These are phyloP conservation scores for Emydocephalus ijimae DNA, from an alignment of 2,113 vertebrate species.

Conservation along the genomic window DNA sequence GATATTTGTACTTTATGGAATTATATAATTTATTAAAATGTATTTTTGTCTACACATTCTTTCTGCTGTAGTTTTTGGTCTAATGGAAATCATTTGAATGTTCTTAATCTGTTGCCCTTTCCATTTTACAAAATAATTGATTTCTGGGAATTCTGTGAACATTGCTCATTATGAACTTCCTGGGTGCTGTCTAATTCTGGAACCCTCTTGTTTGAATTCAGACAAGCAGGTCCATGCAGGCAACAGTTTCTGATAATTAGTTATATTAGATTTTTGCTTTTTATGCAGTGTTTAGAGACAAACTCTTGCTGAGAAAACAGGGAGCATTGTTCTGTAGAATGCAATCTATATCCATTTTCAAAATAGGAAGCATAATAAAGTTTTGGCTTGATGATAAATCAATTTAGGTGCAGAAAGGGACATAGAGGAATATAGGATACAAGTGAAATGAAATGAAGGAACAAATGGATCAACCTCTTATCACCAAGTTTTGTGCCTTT, in stretches of 20 bases:
- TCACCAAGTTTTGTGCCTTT: background rate
- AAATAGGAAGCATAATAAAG: background rate
- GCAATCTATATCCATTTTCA: background rate
- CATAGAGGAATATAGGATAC: background rate
- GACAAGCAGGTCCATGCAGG: background rate
- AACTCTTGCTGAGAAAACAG: background rate
- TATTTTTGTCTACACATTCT: slow-evolving; percentile 43
- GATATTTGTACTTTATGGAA: slow-evolving; percentile 56
- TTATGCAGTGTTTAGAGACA: background rate
- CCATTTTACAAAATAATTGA: background rate
- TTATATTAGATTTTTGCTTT: background rate
- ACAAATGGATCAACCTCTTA: background rate
- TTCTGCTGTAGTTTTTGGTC: background rate
- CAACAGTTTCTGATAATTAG: background rate
- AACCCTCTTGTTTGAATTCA: background rate
- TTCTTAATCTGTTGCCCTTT: background rate
- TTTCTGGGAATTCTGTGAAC: background rate
- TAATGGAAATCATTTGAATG: background rate
- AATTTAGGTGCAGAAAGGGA: background rate
- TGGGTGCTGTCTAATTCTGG: background rate
- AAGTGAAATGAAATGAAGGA: background rate
- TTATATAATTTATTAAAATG: slow-evolving; percentile 44
- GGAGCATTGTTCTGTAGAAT: background rate
- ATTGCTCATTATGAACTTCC: background rate
- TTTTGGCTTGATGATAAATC: background rate